Evolutionary conservation across 2,888 invertebrate species (phyloP), one percentile per base, ranked within the genome.

Genomic region (Lepidocyrtoides sp.): DNA sequence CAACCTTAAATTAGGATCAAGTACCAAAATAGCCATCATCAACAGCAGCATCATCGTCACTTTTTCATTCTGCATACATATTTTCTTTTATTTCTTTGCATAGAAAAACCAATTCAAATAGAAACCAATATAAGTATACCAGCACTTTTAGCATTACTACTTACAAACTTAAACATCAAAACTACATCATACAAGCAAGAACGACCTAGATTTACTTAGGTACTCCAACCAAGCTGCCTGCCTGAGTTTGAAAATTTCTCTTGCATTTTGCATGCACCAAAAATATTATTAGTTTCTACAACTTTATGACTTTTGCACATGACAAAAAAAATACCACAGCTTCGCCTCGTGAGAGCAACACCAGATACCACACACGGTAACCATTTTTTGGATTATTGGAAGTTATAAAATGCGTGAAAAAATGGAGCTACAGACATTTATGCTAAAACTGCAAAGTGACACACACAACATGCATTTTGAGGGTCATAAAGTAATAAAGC

Each of bases 1-100:
- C 94, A 94, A 94, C 63, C 91, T 41, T 72, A 92, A 92, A 93
- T 92, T 93, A 92, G 91, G 93, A 93, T 92, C 92, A 93, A 92
- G 92, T 91, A 84, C 92, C 79, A 93, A 93, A 93, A 94, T 94
- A 93, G 92, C 89, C 86, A 89, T 81, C 75, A 85, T 26, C 63
- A 48, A 41, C 75, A 36, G 32, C 69, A 69, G 2, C 77, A 77
- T 75, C 41, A 69, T 69, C 69, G 26, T 77, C 51, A 32, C 29
- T 77, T 23, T 32, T 29, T 29, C 32, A n/a, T 77, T 29, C 77
- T 77, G 17, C 17, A 57, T 66, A 29, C 66, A n/a, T 57, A 7
- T 51, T 51, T 29, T 29, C 60, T 57, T 26, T 17, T 23, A 2
- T 10, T 79, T 7, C 14, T 81, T 14, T 41, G 57, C 10, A 79